phyloP scores from a whole-genome alignment of 1,140 invertebrate genomes.

The Dryas iulia region DNA sequence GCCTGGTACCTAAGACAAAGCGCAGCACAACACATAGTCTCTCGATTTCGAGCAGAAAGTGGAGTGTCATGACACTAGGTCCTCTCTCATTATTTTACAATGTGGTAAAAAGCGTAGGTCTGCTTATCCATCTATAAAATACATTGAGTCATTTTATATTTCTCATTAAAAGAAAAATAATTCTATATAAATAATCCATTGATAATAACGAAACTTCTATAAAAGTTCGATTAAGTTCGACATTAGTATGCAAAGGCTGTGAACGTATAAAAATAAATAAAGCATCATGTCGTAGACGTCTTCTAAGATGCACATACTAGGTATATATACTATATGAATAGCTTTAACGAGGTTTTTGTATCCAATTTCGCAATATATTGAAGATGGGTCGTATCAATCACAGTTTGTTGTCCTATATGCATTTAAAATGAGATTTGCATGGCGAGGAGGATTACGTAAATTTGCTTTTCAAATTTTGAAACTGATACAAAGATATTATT shows the following conservation, averaged over 20 bases:
- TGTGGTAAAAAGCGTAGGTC: too few relatives aligned
- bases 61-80: too few relatives aligned
- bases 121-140: too few relatives aligned
- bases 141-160: too few relatives aligned
- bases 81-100: too few relatives aligned
- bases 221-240: background rate
- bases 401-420: background rate
- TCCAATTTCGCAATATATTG: slow-evolving; percentile 7
- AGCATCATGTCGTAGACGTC: slow-evolving; percentile 37
- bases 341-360: slow-evolving; percentile 10
- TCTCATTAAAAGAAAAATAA: background rate
- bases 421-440: slow-evolving; percentile 5
- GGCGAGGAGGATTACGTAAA: background rate
- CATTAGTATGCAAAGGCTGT: slow-evolving; percentile 63
- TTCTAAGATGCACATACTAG: background rate
- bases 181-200: background rate
- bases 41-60: too few relatives aligned
- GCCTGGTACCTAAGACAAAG: too few relatives aligned
- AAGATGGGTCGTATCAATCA: slow-evolving; percentile 1
- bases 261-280: slow-evolving; percentile 46
- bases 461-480: background rate
- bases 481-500: background rate
- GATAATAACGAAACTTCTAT: background rate
- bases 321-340: background rate
- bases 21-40: too few relatives aligned